These are phyloP conservation scores for Drosophila nr. perissopoda DNA, from an alignment of 2,888 invertebrate genomes.

Conservation along the genomic window DNA sequence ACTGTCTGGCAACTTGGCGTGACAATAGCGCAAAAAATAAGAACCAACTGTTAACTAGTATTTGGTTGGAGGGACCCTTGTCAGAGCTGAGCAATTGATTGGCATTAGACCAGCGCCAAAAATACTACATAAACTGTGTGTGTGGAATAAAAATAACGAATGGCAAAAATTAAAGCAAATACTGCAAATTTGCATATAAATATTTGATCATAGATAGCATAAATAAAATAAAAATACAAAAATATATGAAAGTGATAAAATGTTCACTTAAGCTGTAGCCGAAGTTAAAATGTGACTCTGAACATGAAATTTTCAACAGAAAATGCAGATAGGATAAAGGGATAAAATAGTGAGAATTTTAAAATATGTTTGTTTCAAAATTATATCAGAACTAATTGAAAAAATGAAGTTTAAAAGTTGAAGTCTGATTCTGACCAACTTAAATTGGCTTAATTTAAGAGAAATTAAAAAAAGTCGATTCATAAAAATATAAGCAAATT, in stretches of 20 bases:
- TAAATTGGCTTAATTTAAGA: neutral
- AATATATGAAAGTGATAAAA: neutral
- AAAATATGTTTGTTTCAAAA: neutral
- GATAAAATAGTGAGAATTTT: neutral
- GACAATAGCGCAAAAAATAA: constrained; percentile 35
- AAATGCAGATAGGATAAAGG: neutral
- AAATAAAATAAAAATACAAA: constrained; percentile 14
- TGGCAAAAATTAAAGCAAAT: constrained; percentile 32
- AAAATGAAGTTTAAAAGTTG: too few relatives aligned
- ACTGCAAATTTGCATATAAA: constrained; percentile 30
- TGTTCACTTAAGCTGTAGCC: neutral
- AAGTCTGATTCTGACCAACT: neutral
- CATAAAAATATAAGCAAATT: neutral
- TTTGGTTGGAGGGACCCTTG: constrained; percentile 37
- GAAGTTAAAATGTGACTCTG: neutral
- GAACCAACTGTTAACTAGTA: constrained; percentile 47
- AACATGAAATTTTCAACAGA: neutral
- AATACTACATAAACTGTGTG: constrained; percentile 37
- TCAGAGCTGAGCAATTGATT: constrained; percentile 58
- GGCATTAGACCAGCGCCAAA: constrained; percentile 45
- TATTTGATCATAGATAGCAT: constrained; percentile 16
- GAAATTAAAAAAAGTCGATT: neutral
- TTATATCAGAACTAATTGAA: neutral
- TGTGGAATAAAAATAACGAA: constrained; percentile 32
- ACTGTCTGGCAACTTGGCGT: constrained; percentile 7